A percentile compares a stretch with the other conserved stretches of the same genome.
phyloP scores from a whole-genome alignment of 1,140 invertebrate species.

The Drosophila novamexicana region DNA sequence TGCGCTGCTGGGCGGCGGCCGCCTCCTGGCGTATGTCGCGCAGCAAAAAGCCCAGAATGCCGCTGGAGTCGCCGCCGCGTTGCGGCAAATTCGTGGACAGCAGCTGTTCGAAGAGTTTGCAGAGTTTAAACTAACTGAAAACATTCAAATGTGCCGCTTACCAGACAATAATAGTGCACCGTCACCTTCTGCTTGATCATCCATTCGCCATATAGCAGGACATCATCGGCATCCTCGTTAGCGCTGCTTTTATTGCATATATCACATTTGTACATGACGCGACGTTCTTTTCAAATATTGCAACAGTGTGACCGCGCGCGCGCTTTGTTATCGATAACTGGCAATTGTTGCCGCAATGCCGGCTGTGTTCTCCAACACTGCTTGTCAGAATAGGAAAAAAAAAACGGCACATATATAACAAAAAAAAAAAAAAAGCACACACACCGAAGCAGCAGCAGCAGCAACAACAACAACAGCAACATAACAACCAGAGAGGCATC shows the following conservation, averaged over 20 bases:
- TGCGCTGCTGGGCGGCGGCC: slow-evolving; percentile 20
- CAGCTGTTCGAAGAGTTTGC: slow-evolving; percentile 36
- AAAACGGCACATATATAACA: background rate
- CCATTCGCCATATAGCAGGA: slow-evolving; percentile 61
- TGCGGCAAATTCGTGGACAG: slow-evolving; percentile 66
- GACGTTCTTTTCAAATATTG: background rate
- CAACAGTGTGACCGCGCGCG: background rate
- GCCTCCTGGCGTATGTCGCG: slow-evolving; percentile 64
- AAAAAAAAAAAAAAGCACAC: slow-evolving; percentile 8
- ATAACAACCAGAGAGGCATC: slow-evolving; percentile 38
- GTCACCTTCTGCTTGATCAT: slow-evolving; percentile 47
- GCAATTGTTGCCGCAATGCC: background rate
- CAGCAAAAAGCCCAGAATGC: slow-evolving; percentile 69
- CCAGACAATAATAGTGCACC: slow-evolving; percentile 77
- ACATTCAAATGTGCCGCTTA: slow-evolving; percentile 18
- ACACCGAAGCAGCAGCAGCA: slow-evolving; percentile 30
- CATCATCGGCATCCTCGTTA: slow-evolving; percentile 19
- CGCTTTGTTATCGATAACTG: slow-evolving; percentile 1
- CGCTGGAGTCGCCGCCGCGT: slow-evolving; percentile 57
- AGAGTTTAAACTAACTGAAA: background rate
- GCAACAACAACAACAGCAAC: slow-evolving; percentile 28
- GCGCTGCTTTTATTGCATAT: slow-evolving; percentile 34
- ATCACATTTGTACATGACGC: slow-evolving; percentile 42
- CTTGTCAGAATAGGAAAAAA: slow-evolving; percentile 34
- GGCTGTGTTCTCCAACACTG: slow-evolving; percentile 23